Evolutionary conservation across 2,888 invertebrate species (phyloP).

Genomic region (Brachylomia viminalis): DNA sequence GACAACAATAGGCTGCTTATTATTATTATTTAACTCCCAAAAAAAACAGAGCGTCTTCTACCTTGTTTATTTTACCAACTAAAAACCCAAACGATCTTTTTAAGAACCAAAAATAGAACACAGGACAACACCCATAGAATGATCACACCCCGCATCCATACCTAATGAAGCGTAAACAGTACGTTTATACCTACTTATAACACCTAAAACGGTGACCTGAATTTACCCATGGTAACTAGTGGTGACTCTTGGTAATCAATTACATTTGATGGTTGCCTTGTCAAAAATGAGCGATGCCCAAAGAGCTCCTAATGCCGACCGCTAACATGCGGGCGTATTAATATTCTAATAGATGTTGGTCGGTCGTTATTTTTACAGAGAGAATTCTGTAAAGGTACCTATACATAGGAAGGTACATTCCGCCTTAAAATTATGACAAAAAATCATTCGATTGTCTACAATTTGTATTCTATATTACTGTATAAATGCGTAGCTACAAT

Average conservation of each 20-base stretch:
- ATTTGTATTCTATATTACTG: too few relatives aligned
- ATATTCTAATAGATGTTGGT: constrained; percentile 24
- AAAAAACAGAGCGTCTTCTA: background rate
- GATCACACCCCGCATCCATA: constrained; percentile 20
- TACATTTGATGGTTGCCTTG: constrained; percentile 43
- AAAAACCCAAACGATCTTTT: constrained; percentile 2
- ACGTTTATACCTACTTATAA: background rate
- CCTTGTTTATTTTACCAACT: constrained; percentile 1
- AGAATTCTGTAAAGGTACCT: too few relatives aligned
- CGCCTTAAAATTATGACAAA: too few relatives aligned
- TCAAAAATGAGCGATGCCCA: constrained; percentile 53
- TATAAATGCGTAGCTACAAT: too few relatives aligned
- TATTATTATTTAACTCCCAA: background rate
- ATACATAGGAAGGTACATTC: too few relatives aligned
- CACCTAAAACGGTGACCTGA: background rate
- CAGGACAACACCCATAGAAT: background rate
- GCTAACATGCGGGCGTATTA: constrained; percentile 16
- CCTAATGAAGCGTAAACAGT: constrained; percentile 18
- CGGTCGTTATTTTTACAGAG: too few relatives aligned
- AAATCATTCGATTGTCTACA: too few relatives aligned
- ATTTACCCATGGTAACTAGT: background rate
- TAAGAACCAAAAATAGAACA: constrained; percentile 27
- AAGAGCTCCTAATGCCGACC: constrained; percentile 39
- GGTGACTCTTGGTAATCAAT: constrained; percentile 42
- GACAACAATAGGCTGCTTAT: too few relatives aligned